Base-by-base conservation (phyloP, 1,140 invertebrate genomes). In the Oscheius sp. region DNA sequence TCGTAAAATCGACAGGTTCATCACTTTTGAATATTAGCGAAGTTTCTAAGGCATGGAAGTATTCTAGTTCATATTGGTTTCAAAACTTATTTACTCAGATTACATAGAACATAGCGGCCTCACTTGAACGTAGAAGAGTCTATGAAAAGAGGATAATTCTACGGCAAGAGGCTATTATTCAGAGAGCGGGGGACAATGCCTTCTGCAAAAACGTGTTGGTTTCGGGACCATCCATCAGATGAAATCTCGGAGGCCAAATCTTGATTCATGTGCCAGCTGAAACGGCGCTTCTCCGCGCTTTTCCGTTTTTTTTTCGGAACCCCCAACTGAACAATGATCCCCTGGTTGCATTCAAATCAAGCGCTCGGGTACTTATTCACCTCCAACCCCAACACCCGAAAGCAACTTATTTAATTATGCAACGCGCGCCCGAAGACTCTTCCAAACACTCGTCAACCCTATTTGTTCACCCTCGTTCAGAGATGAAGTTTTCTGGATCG, bases 371-470 rank as follows among this genome's bases (percentile, higher is more conserved):
- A 7, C 28, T 55, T 55, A 55, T 55, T 55, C 49, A 15, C 7
- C 49, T 7, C 15, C 49, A 26, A 55, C 49, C 49, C 15, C 15
- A 15, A 55, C 49, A 20, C 49, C 28, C 15, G 49, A 55, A n/a
- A n/a, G n/a, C 49, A 23, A 23, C 49, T 55, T 55, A 55, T 55
- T 55, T 55, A 55, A 55, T 55, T 55, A 55, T 55, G 49, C 49
- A 15, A 26, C 28, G 15, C n/a, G 15, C 49, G 49, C 49, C 49
- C n/a, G n/a, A n/a, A n/a, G n/a, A n/a, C n/a, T 23, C 49, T 55
- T 55, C 15, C 49, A 26, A 26, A 55, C 7, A 55, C 23, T 55
- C 28, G 49, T 26, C 15, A 13, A 4, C 28, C 23, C 28, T 55
- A 4, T 23, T 7, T 23, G 28, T 55, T 23, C 49, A 55, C 49